A percentile compares a stretch with the other conserved stretches of the same genome.
These are phyloP conservation scores for Phocides pigmalion DNA, from an alignment of 1,140 invertebrate genomes.

Conservation along the genomic window DNA sequence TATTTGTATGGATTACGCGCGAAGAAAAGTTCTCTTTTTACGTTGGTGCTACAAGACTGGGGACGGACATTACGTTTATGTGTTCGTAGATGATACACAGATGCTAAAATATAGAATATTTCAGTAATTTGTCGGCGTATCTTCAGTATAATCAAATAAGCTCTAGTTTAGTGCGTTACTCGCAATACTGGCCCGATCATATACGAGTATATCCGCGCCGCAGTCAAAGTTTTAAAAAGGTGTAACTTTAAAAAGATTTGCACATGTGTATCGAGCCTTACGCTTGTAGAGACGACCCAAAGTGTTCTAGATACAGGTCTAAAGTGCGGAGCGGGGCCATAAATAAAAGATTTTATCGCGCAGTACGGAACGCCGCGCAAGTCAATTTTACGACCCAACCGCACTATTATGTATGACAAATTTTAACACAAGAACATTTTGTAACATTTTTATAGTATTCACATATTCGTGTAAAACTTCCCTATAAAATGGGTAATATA, in stretches of 20 bases:
- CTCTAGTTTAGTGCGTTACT: too few relatives aligned
- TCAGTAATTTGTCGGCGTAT: too few relatives aligned
- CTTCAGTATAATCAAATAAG: too few relatives aligned
- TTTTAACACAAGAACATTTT: conserved; percentile 5
- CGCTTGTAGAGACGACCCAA: background rate
- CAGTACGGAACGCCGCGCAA: conserved; percentile 7
- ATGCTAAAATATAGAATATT: too few relatives aligned
- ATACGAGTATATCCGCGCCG: too few relatives aligned
- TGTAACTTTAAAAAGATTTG: background rate
- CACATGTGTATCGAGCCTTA: background rate
- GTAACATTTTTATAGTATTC: background rate
- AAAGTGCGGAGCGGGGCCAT: conserved; percentile 11
- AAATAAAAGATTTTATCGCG: conserved; percentile 27
- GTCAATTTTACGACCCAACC: conserved; percentile 24
- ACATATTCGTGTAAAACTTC: background rate
- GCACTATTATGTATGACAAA: conserved; percentile 10
- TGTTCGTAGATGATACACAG: too few relatives aligned
- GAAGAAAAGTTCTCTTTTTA: too few relatives aligned
- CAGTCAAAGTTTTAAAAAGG: too few relatives aligned
- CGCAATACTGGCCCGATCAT: too few relatives aligned
- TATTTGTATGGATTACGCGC: too few relatives aligned
- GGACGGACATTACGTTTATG: too few relatives aligned
- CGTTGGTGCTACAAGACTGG: too few relatives aligned
- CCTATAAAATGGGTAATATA: background rate
- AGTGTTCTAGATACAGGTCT: conserved; percentile 7